These are phyloP conservation scores for Dermatemys mawii DNA, from an alignment of 2,113 vertebrate species.

Conservation along the genomic window DNA sequence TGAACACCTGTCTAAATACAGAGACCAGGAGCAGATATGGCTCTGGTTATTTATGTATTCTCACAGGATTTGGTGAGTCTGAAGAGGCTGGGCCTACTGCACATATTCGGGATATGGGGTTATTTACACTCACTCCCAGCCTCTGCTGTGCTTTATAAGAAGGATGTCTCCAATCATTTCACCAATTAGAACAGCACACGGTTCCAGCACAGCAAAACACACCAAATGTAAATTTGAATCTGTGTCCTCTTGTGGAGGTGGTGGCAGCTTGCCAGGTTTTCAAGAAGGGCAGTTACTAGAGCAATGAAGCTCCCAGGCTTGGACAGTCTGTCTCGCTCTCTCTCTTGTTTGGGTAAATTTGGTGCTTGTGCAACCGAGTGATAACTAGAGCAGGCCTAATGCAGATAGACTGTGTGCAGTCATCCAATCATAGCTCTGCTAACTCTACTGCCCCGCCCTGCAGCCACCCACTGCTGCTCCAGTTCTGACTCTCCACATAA, in stretches of 20 bases:
- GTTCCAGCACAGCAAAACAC: neutral
- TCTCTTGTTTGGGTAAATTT: neutral
- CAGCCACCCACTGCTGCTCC: neutral
- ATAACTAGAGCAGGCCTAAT: neutral
- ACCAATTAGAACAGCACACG: neutral
- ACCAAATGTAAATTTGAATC: slow-evolving; percentile 1
- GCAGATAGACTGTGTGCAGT: neutral
- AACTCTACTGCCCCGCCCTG: neutral
- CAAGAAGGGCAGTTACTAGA: neutral
- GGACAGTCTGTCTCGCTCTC: neutral
- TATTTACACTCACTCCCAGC: neutral
- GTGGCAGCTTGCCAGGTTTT: neutral
- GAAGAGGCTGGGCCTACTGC: neutral
- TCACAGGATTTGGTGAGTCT: neutral
- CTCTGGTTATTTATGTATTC: neutral
- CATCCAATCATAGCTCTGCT: neutral
- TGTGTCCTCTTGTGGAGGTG: neutral
- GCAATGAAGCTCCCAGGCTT: neutral
- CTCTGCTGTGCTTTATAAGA: neutral
- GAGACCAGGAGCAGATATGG: neutral
- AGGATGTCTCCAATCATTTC: neutral
- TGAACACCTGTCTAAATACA: neutral
- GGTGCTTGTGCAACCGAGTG: neutral
- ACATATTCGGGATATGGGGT: neutral
- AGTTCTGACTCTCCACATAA: neutral